Evolutionary conservation across 2,113 vertebrate genomes (phyloP), one percentile per base, ranked within the genome.

Genomic region (Stomatorhinus ivindoensis): DNA sequence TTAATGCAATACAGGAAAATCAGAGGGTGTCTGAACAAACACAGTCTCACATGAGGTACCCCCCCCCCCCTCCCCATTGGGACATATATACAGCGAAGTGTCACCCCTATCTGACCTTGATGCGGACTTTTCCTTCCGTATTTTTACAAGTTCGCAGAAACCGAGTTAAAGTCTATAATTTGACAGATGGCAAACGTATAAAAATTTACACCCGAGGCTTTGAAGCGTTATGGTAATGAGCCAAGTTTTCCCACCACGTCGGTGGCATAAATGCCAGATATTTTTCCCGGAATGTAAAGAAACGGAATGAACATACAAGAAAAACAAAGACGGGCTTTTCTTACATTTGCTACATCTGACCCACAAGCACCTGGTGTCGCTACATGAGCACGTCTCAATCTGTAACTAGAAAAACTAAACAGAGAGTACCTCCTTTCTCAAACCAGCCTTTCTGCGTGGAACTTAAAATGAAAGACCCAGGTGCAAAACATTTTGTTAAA

Each of bases 181-280:
- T 76, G 73, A 76, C 73, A 76, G 73, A 76, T 76, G 73, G 73
- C 73, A 76, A 39, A 76, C 31, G 35, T 76, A 76, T 76, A 76
- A 76, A 76, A 76, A 76, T 42, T 76, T 76, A 76, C 73, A 76
- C 73, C 73, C 35, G 17, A 15, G 73, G 73, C 73, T 76, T 76
- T 76, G 73, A 76, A 39, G 73, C 6, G 73, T 35, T 19, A 19
- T 76, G 73, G 73, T 76, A 31, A 76, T 39, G 73, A 76, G 73
- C 73, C 73, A 76, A 76, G 73, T 76, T 39, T 42, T 76, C 35
- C n/a, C 31, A 76, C 35, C 35, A 35, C 35, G 15, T 39, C 13
- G 15, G 5, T 19, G 73, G 35, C 6, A 76, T 35, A 17, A 76
- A 76, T 76, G 31, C 3, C n/a, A 76, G 73, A 76, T 76, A 76